Conservation (phyloP, 2,888 invertebrate genomes). For the Neuroscelio doddi region DNA sequence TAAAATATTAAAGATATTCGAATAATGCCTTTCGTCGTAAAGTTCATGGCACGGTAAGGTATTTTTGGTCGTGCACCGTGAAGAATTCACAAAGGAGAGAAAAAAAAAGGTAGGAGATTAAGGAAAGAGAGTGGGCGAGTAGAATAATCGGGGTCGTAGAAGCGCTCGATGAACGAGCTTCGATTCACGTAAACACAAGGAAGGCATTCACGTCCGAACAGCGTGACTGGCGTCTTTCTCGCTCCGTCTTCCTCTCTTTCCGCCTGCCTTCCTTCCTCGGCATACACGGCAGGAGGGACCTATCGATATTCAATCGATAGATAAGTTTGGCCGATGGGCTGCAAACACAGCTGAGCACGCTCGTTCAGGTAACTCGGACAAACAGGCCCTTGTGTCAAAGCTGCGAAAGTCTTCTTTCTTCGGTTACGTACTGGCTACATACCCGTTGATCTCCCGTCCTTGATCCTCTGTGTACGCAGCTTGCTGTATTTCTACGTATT, state of each 20-base stretch:
- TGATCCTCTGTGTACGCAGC: conserved; percentile 65
- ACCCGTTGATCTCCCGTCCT: conserved; percentile 38
- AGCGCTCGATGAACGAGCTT: conserved; percentile 22
- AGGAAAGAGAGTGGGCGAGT: conserved; percentile 16
- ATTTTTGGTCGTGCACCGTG: conserved; percentile 4
- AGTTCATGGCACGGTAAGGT: neutral
- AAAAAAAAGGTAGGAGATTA: conserved; percentile 12
- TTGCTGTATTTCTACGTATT: conserved; percentile 64
- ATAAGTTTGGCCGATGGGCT: conserved; percentile 62
- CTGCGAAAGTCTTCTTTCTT: conserved; percentile 39
- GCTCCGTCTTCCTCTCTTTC: conserved; percentile 20
- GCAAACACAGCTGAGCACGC: conserved; percentile 71
- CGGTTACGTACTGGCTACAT: no score
- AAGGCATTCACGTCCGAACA: conserved; percentile 50
- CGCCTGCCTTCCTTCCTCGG: conserved; percentile 3
- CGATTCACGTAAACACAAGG: conserved; percentile 44
- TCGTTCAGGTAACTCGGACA: conserved; percentile 62
- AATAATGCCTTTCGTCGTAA: neutral
- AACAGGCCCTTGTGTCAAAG: conserved; percentile 57
- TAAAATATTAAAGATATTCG: neutral
- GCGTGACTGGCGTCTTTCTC: conserved; percentile 31
- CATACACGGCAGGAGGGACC: conserved; percentile 18
- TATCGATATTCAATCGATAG: conserved; percentile 66
- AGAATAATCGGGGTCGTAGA: conserved; percentile 16
- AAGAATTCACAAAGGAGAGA: conserved; percentile 10